Conservation (phyloP, 1,140 invertebrate species). For the Chironomus striatipennis region DNA sequence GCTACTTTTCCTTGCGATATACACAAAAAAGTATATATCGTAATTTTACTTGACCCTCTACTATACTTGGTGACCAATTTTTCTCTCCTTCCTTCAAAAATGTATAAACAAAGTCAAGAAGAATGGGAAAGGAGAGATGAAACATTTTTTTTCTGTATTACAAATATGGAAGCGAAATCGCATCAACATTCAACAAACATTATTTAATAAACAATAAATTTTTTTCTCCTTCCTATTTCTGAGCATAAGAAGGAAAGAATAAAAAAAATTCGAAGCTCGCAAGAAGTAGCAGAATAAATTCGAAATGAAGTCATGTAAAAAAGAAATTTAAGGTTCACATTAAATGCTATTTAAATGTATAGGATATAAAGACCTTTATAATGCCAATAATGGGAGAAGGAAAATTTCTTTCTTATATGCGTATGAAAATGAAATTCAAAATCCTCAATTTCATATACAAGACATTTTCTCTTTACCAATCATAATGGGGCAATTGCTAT, state of each 20-base stretch:
- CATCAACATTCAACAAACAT: conserved; percentile 23
- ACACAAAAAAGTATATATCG: background rate
- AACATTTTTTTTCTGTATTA: conserved; percentile 7
- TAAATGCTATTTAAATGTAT: conserved; percentile 22
- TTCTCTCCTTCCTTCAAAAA: background rate
- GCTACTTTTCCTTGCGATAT: background rate
- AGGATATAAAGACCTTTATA: conserved; percentile 22
- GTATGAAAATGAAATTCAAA: too few relatives aligned
- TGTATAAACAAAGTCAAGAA: background rate
- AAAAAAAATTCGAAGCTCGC: too few relatives aligned
- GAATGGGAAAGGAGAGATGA: background rate
- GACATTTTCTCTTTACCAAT: too few relatives aligned
- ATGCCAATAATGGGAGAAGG: conserved; percentile 1
- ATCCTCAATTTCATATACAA: too few relatives aligned
- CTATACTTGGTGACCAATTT: background rate
- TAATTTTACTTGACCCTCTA: conserved; percentile 22
- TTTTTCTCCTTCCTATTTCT: background rate
- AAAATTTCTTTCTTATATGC: background rate
- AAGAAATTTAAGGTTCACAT: conserved; percentile 18
- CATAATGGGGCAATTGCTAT: too few relatives aligned
- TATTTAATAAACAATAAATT: conserved; percentile 24
- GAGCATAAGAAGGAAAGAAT: too few relatives aligned
- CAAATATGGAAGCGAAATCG: conserved; percentile 17
- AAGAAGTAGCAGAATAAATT: background rate
- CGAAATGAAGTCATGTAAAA: conserved; percentile 11